A percentile compares a stretch with the other conserved stretches of the same genome.
Evolutionary conservation across 1,140 invertebrate species (phyloP).

Genomic region (Hypothenemus hampei): DNA sequence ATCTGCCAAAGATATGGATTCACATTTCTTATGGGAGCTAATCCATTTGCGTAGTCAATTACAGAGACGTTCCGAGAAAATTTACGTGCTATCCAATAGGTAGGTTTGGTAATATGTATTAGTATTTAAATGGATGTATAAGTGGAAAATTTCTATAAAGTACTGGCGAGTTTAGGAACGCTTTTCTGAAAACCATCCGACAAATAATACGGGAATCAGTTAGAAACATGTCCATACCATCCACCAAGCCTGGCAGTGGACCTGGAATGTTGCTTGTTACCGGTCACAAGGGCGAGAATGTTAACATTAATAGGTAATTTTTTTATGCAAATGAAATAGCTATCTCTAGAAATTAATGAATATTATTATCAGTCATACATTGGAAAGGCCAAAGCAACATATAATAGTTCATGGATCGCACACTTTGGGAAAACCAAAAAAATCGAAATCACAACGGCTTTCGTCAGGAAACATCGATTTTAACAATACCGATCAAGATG

Average conservation of each 20-base stretch:
- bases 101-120: too few species aligned
- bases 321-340: neutral
- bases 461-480: conserved; percentile 86
- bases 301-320: conserved; percentile 27
- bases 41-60: conserved; percentile 91
- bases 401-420: conserved; percentile 61
- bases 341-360: neutral
- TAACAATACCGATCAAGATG: conserved; percentile 63
- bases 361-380: conserved; percentile 36
- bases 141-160: conserved; percentile 49
- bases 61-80: conserved; percentile 90
- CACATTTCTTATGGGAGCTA: conserved; percentile 94
- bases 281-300: conserved; percentile 45
- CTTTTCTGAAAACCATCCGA: conserved; percentile 92
- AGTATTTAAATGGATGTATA: too few species aligned
- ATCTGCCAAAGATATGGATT: conserved; percentile 88
- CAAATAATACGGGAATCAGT: conserved; percentile 95
- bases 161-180: conserved; percentile 90
- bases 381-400: conserved; percentile 42
- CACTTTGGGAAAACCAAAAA: conserved; percentile 67
- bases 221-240: conserved; percentile 89
- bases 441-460: conserved; percentile 73
- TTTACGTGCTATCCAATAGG: conserved; percentile 95
- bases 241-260: conserved; percentile 59
- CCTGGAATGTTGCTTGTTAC: conserved; percentile 42